phyloP scores from a whole-genome alignment of 2,113 vertebrate species.

The Brachirus orientalis region DNA sequence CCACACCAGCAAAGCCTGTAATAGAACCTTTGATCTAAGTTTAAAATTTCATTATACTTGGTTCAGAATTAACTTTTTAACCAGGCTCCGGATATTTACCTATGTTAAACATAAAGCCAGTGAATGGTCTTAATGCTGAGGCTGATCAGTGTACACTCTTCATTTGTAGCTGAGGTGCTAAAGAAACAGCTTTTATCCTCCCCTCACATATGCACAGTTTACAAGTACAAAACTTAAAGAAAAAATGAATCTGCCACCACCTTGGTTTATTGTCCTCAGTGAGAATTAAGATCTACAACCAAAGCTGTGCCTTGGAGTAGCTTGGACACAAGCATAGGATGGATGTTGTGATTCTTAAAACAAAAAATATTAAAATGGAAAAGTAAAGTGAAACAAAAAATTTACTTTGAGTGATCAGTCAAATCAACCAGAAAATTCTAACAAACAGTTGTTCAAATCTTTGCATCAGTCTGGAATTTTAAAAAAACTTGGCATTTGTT shows the following conservation, averaged over 20 bases:
- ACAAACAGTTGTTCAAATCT: background rate
- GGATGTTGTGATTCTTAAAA: background rate
- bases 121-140: background rate
- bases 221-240: background rate
- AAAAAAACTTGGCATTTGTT: background rate
- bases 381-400: background rate
- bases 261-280: constrained; percentile 9
- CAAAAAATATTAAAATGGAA: background rate
- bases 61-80: no score
- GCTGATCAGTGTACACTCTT: background rate
- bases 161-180: constrained; percentile 1
- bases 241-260: background rate
- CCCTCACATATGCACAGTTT: background rate
- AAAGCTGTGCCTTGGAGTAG: constrained; percentile 45
- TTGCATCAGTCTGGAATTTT: background rate
- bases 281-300: constrained; percentile 11
- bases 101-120: background rate
- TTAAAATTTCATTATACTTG: no score
- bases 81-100: background rate
- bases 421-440: background rate
- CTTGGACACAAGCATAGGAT: background rate
- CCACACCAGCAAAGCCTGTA: no score
- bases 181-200: background rate
- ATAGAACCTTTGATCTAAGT: no score
- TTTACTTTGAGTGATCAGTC: background rate